Evolutionary conservation across 2,113 vertebrate species (phyloP), one percentile per base, ranked within the genome.

Genomic region (Hassar affinis): DNA sequence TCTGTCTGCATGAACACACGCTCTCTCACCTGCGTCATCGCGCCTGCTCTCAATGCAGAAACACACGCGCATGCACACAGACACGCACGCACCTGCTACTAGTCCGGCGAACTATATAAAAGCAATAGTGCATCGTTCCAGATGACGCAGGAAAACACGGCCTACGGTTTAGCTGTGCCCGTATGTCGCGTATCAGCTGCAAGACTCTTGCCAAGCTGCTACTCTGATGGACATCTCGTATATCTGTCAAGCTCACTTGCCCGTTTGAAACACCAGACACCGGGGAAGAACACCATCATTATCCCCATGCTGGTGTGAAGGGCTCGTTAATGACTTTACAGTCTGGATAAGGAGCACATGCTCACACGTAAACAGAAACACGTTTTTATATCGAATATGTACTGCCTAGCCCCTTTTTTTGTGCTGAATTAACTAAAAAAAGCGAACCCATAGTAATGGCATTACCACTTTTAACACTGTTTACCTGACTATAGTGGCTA

Each of bases 1-100:
- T n/a, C 33, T 74, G 61, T 62, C 66, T 78, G 72, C 56, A 77
- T 69, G 68, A 17, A 74, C 84, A 81, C 57, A 79, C 42, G 47
- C 62, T 38, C 66, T 17, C 42, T 86, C 87, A 83, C 77, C 85
- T 85, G 76, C 35, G 69, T 57, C 80, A 30, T 68, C 33, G 4
- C 49, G 45, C 4, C 30, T 35, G n/a, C 66, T 77, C 69, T 38
- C 42, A 81, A 52, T 71, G 69, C 79, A 69, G 77, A 49, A 72
- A 87, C 33, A 59, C 22, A 86, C 64, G 57, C 49, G 54, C 0
- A 18, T 47, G 30, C 47, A 47, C 38, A 71, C 38, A 61, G 15
- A 33, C 25, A 49, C 35, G 45, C 27, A 79, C 30, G 72, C 30
- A 74, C 54, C 64, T 85, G 75, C 64, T 61, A 47, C 49, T 68